phyloP scores from a whole-genome alignment of 2,113 vertebrate species.

The Larimichthys crocea region DNA sequence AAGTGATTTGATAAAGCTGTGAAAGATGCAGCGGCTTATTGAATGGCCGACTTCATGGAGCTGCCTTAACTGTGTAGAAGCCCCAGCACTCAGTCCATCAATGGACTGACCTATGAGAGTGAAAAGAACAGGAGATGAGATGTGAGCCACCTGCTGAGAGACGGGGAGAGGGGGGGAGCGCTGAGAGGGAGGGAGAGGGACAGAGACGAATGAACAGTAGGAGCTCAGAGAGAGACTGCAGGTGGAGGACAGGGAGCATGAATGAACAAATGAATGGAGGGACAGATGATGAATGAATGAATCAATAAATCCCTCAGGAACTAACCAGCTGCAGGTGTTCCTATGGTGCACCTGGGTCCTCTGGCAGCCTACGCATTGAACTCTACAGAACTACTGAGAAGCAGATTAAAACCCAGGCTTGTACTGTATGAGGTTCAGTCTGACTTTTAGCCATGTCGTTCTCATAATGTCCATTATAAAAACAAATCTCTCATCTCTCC shows the following conservation, averaged over 20 bases:
- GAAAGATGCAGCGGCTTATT: constrained; percentile 23
- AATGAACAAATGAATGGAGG: constrained; percentile 49
- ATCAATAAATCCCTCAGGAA: constrained; percentile 30
- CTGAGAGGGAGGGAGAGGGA: background rate
- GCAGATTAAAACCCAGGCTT: constrained; percentile 4
- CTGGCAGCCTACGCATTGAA: background rate
- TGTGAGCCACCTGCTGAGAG: constrained; percentile 51
- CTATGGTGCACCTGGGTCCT: constrained; percentile 39
- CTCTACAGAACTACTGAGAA: background rate
- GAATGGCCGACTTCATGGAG: constrained; percentile 27
- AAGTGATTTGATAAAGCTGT: constrained; percentile 29
- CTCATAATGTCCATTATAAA: background rate
- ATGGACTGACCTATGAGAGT: constrained; percentile 50
- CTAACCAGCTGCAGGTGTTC: constrained; percentile 42
- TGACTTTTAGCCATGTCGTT: background rate
- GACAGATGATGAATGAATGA: constrained; percentile 41
- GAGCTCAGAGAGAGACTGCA: constrained; percentile 45
- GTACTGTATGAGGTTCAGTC: background rate
- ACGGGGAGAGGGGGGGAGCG: background rate
- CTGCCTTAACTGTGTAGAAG: constrained; percentile 17
- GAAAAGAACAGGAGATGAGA: constrained; percentile 52
- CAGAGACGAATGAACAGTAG: constrained; percentile 23
- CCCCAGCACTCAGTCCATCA: constrained; percentile 32
- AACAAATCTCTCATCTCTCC: background rate
- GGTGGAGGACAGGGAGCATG: constrained; percentile 38